These are phyloP conservation scores for Pholis gunnellus DNA, from an alignment of 2,113 vertebrate species.

Conservation along the genomic window DNA sequence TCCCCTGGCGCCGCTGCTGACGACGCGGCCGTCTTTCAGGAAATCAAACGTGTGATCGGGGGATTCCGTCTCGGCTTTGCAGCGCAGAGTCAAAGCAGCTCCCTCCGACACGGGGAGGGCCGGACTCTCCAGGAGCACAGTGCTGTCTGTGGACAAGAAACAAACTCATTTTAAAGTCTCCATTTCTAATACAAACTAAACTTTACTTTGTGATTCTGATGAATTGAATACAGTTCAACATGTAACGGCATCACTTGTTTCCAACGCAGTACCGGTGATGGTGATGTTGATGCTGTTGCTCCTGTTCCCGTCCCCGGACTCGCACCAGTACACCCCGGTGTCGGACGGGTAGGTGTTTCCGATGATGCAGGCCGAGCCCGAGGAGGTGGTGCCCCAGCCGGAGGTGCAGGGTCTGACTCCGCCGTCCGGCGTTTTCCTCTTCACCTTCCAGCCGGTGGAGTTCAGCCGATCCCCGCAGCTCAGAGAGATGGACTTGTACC, in stretches of 20 bases:
- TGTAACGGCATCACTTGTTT: background rate
- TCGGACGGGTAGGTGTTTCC: slow-evolving; percentile 52
- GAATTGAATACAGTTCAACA: background rate
- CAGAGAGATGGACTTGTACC: slow-evolving; percentile 49
- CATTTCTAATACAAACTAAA: too few species aligned
- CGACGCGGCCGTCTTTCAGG: slow-evolving; percentile 44
- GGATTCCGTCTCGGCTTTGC: background rate
- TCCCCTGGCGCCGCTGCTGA: slow-evolving; percentile 36
- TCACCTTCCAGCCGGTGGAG: slow-evolving; percentile 58
- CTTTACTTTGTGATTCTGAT: too few species aligned
- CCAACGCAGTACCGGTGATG: slow-evolving; percentile 46
- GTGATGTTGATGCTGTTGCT: slow-evolving; percentile 56
- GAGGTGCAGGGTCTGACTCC: slow-evolving; percentile 41
- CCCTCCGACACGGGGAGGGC: slow-evolving; percentile 36
- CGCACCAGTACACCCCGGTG: slow-evolving; percentile 68
- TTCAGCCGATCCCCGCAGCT: slow-evolving; percentile 28
- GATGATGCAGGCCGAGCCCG: slow-evolving; percentile 26
- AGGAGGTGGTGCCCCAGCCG: slow-evolving; percentile 45
- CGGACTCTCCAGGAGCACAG: slow-evolving; percentile 55
- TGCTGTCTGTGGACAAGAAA: background rate
- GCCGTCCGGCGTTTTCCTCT: slow-evolving; percentile 17
- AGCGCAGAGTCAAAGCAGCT: slow-evolving; percentile 35
- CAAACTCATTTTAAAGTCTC: background rate
- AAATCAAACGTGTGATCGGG: slow-evolving; percentile 7
- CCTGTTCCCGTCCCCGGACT: background rate